Base-by-base conservation (phyloP, 2,888 invertebrate genomes). In the Epistrophe eligans region DNA sequence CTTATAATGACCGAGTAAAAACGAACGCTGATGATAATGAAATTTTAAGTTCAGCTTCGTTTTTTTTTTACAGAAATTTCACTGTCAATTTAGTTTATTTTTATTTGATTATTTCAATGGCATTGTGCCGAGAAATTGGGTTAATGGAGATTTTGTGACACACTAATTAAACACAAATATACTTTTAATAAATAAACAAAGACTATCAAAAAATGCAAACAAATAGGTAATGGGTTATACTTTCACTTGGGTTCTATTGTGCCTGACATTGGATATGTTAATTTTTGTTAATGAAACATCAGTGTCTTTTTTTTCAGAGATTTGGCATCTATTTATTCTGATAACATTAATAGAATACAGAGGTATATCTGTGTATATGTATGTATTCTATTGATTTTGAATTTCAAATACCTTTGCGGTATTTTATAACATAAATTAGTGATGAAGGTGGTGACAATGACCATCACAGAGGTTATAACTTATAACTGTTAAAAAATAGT, bases 21-120 rank as follows among this genome's bases (percentile, higher is more conserved):
- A 72, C 43, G 79, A 76, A 84, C 71, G 71, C 38, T 24, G 24
- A 24, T 84, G 84, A 77, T 84, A 84, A 80, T 84, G 84, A 84
- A 76, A 84, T 84, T 84, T 76, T 70, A 64, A 76, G 24, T 79
- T 84, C 8, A 48, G 7, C 15, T 32, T 57, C 3, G 24, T 24
- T 17, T 19, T 50, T 19, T 50, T 45, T 48, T 19, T 11, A 11
- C 19, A 52, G 28, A 58, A 80, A 80, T 84, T 84, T 84, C 84
- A 84, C 84, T 84, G 84, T 84, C 84, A 80, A 35, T 43, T 57
- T 55, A 45, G 57, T 74, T 57, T 83, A 64, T 64, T 84, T 71
- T 66, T 58, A 38, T 24, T 52, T 43, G 2, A 55, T 32, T 55
- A 55, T 55, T 55, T 55, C 66, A 70, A 66, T 50, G 80, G 28